phyloP scores from a whole-genome alignment of 2,797 vertebrate species.

The Todus mexicanus region DNA sequence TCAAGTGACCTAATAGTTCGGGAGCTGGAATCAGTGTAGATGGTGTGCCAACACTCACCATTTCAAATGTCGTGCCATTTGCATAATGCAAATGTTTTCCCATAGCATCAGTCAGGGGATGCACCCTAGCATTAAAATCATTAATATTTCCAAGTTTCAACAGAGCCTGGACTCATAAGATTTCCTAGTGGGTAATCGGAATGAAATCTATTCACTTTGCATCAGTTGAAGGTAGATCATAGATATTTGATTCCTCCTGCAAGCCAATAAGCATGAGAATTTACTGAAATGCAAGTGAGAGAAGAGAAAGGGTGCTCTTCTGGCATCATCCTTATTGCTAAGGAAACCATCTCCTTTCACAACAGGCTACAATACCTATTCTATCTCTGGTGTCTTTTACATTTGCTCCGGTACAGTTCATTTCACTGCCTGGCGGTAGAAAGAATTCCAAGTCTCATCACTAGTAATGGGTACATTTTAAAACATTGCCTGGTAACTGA shows the following conservation, averaged over 20 bases:
- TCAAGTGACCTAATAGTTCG: background rate
- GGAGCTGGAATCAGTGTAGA: background rate
- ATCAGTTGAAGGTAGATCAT: background rate
- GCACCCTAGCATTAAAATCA: background rate
- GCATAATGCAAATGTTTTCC: background rate
- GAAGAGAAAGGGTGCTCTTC: background rate
- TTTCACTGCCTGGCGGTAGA: background rate
- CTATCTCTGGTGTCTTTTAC: background rate
- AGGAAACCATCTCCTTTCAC: background rate
- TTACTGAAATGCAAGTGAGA: background rate
- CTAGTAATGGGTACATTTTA: background rate
- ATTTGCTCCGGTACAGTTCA: background rate
- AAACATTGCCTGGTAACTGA: background rate
- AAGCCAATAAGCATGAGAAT: background rate
- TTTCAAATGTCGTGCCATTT: background rate
- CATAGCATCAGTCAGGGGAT: background rate
- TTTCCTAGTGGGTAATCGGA: background rate
- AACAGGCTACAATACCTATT: background rate
- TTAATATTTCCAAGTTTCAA: background rate
- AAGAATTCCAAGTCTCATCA: background rate
- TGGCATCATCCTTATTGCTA: conserved; percentile 13
- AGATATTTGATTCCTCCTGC: background rate
- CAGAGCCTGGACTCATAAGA: background rate
- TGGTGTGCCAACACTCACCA: background rate
- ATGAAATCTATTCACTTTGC: background rate